These are phyloP conservation scores for Drosophila fungiperda DNA, from an alignment of 2,888 invertebrate species.

Conservation along the genomic window DNA sequence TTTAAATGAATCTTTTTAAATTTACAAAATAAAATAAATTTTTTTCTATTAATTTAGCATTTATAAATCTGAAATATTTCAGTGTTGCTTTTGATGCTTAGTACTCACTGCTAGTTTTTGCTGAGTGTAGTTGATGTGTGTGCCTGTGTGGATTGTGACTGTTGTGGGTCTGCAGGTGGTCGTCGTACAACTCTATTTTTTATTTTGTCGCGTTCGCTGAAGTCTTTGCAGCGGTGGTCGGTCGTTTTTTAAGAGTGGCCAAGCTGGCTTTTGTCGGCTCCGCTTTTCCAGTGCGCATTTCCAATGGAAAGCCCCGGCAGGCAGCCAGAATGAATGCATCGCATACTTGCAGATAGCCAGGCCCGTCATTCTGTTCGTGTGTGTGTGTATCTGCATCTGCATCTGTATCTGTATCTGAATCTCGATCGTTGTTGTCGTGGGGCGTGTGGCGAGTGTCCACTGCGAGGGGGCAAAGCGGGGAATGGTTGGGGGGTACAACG, in stretches of 20 bases:
- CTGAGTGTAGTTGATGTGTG: conserved; percentile 3
- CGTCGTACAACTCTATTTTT: conserved; percentile 81
- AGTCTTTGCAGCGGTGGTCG: conserved; percentile 76
- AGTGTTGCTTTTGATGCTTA: neutral
- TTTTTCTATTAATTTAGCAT: neutral
- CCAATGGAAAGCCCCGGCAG: conserved; percentile 59
- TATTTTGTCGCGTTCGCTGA: conserved; percentile 79
- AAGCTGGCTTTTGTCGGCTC: conserved; percentile 43
- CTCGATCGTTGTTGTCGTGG: conserved; percentile 58
- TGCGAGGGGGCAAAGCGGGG: neutral
- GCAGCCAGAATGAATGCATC: conserved; percentile 64
- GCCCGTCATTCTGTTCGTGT: neutral
- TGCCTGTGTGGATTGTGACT: conserved; percentile 10
- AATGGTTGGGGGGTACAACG: neutral
- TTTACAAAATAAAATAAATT: neutral
- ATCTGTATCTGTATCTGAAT: conserved; percentile 53
- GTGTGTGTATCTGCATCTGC: conserved; percentile 42
- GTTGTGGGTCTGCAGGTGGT: conserved; percentile 69
- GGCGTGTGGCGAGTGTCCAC: conserved; percentile 54
- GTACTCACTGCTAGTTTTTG: neutral
- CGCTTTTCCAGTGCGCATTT: conserved; percentile 38
- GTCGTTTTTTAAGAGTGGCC: conserved; percentile 54
- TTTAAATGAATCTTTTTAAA: neutral
- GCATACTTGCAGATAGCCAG: conserved; percentile 64
- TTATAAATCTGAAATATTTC: neutral